These are phyloP conservation scores for Platyscapa corneri DNA, from an alignment of 1,140 invertebrate genomes.

Conservation along the genomic window DNA sequence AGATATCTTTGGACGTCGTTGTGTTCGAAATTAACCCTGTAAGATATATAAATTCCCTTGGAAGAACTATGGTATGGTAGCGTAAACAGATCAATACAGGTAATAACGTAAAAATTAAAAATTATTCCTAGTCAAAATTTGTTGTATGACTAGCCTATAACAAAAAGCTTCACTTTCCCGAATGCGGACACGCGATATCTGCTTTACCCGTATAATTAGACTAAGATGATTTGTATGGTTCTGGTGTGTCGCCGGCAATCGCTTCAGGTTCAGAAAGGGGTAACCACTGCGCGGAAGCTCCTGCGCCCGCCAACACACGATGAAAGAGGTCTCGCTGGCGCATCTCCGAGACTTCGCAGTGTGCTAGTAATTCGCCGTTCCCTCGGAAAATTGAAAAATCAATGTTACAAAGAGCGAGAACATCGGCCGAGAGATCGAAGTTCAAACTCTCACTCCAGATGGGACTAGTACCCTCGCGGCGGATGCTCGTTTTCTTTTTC, in stretches of 20 bases:
- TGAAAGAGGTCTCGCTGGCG: slow-evolving; percentile 75
- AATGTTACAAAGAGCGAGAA: slow-evolving; percentile 72
- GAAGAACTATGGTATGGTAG: background rate
- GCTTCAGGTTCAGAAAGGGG: slow-evolving; percentile 68
- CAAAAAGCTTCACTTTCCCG: background rate
- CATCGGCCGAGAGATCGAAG: slow-evolving; percentile 83
- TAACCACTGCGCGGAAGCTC: slow-evolving; percentile 77
- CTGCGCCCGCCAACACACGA: slow-evolving; percentile 76
- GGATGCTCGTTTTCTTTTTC: slow-evolving; percentile 93
- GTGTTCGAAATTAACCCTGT: background rate
- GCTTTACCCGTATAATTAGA: background rate
- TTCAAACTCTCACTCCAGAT: slow-evolving; percentile 92
- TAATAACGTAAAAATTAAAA: no score
- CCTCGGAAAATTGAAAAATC: slow-evolving; percentile 76
- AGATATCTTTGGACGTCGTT: background rate
- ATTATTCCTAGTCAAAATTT: no score
- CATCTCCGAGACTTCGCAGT: slow-evolving; percentile 72
- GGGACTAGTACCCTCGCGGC: slow-evolving; percentile 87
- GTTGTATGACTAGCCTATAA: background rate
- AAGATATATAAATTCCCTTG: background rate
- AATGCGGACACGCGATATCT: background rate
- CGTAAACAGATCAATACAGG: no score
- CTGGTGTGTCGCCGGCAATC: background rate
- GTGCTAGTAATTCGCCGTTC: slow-evolving; percentile 75
- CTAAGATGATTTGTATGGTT: slow-evolving; percentile 24